Evolutionary conservation across 2,797 vertebrate species (phyloP).

Genomic region (Cephalopachus bancanus): DNA sequence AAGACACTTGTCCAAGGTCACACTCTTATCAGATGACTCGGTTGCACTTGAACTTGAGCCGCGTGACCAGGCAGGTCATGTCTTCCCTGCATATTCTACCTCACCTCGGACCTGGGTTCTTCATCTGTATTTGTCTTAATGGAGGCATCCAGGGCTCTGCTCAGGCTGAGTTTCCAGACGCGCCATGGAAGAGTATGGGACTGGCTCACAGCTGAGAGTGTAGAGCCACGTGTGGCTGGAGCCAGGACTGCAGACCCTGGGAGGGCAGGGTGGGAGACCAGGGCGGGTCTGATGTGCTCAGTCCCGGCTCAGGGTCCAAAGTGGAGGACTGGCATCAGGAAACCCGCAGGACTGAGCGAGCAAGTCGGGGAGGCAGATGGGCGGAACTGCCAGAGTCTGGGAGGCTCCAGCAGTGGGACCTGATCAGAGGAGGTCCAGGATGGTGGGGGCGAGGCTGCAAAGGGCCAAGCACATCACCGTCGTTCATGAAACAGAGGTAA

Average conservation of each 20-base stretch:
- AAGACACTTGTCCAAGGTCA: background rate
- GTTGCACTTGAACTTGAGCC: background rate
- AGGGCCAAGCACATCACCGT: rapidly evolving
- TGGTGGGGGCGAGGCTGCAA: background rate
- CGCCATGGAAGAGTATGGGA: background rate
- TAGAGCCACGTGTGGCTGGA: background rate
- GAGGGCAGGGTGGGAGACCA: background rate
- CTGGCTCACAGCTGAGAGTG: background rate
- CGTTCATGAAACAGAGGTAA: too few species aligned
- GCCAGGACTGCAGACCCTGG: background rate
- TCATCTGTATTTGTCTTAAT: conserved; percentile 45
- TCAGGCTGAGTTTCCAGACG: background rate
- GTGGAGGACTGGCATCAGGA: background rate
- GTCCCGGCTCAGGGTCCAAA: background rate
- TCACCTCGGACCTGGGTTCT: background rate
- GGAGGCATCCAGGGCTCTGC: background rate
- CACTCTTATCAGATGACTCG: background rate
- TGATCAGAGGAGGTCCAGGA: background rate
- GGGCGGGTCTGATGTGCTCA: background rate
- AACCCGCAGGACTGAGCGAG: background rate
- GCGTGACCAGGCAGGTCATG: background rate
- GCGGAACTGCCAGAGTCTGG: background rate
- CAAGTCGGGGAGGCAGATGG: background rate
- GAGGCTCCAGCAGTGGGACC: background rate
- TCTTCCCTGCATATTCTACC: background rate